Conservation (phyloP, 2,113 vertebrate genomes). For the Platysteira castanea region DNA sequence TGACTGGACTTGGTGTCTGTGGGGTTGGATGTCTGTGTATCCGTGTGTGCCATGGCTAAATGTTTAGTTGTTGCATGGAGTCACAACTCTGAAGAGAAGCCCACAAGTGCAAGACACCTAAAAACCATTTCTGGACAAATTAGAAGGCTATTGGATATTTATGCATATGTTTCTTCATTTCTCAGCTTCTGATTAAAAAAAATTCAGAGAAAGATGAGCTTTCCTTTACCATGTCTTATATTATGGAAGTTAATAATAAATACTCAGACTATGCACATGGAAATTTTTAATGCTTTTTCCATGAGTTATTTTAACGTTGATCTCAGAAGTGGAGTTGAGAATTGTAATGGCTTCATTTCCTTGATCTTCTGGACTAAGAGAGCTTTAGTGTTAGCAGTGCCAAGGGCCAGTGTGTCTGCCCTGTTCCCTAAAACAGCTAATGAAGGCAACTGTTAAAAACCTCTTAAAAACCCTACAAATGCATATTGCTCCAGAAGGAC, state of each 20-base stretch:
- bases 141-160: not conserved
- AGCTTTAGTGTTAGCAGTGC: not conserved
- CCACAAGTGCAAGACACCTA: not conserved
- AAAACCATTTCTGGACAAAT: not conserved
- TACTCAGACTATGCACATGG: not conserved
- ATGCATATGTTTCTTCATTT: not conserved
- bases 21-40: not conserved
- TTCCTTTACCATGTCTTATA: not conserved
- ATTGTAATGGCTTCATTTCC: not conserved
- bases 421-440: not conserved
- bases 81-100: not conserved
- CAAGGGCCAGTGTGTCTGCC: not conserved
- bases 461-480: not conserved
- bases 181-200: not conserved
- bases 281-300: not conserved
- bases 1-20: not conserved
- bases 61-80: rapidly evolving
- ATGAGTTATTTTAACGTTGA: not conserved
- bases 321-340: not conserved
- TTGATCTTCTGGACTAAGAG: not conserved
- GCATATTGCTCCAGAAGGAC: not conserved
- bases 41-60: not conserved
- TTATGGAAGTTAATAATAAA: not conserved
- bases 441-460: not conserved
- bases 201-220: not conserved